Evolutionary conservation across 2,113 vertebrate species (phyloP), one percentile per base, ranked within the genome.

Genomic region (Podilymbus podiceps): DNA sequence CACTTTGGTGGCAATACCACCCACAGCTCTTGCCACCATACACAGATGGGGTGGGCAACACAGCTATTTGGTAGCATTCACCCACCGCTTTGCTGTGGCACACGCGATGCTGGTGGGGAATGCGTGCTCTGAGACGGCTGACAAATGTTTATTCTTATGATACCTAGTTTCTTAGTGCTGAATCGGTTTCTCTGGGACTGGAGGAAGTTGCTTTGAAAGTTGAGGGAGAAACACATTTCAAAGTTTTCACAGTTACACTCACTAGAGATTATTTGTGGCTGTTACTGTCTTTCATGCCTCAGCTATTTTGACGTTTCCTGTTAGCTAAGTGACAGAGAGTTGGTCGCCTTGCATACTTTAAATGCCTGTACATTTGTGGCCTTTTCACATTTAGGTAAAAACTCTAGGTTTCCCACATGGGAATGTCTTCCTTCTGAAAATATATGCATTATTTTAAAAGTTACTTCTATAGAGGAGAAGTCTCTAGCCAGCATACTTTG

Each of bases 261-360:
- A 84, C 71, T 60, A 89, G 86, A 87, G 86, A 40, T 67, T n/a
- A 71, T 89, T 92, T 94, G 77, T 72, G 85, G 58, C 66, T 91
- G 66, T 85, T 93, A 31, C 74, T 28, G 80, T 64, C 69, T 93
- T 95, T 95, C 84, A 93, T 23, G 90, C 87, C 85, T 89, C 93
- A 94, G 62, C 85, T 94, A 53, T 75, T 89, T 91, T 76, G 84
- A 91, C 5, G 0, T 79, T 97, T 96, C 95, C 89, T 95, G 81
- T 93, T 85, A 73, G 84, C 77, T 53, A 46, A 89, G 85, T 69
- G 85, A 46, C 94, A 81, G 46, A 93, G 78, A 75, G 63, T 35
- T 50, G 19, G 52, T 89, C 4, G 5, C 33, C 69, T 78, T 71
- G 56, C 30, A 31, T 78, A 50, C 77, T 78, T 78, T 53, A 94